phyloP scores from a whole-genome alignment of 2,797 vertebrate species.

The Helostoma temminkii region DNA sequence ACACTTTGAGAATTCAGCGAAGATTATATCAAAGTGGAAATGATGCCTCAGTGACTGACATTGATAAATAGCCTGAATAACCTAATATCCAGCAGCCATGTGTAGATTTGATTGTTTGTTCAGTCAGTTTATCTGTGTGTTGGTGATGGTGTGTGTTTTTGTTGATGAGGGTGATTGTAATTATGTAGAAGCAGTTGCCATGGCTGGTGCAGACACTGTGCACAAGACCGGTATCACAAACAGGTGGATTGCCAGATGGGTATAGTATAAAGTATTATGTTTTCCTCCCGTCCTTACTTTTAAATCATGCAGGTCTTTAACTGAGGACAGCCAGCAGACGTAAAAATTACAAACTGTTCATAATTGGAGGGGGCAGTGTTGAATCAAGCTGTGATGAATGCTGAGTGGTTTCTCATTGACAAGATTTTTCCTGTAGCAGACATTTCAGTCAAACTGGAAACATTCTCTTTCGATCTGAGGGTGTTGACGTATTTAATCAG shows the following conservation, averaged over 20 bases:
- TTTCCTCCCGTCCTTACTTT: constrained; percentile 31
- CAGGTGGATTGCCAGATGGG: constrained; percentile 60
- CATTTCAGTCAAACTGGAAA: constrained; percentile 21
- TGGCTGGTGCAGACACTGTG: constrained; percentile 30
- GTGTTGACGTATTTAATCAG: constrained; percentile 13
- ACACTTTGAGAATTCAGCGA: constrained; percentile 2
- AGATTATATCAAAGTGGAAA: constrained; percentile 16
- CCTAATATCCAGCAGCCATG: constrained; percentile 29
- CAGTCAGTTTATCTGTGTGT: not conserved
- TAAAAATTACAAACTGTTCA: constrained; percentile 18
- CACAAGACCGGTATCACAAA: constrained; percentile 30
- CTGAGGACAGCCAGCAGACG: constrained; percentile 35
- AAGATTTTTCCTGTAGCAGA: too few species aligned
- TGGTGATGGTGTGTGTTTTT: not conserved
- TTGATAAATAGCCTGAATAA: constrained; percentile 32
- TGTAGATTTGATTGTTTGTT: constrained; percentile 34
- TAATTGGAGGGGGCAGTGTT: constrained; percentile 3
- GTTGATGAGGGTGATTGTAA: constrained; percentile 33
- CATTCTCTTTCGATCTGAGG: not conserved
- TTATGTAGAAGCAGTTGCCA: constrained; percentile 18
- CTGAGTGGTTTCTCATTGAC: too few species aligned
- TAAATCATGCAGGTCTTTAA: constrained; percentile 25
- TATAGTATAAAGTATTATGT: constrained; percentile 47
- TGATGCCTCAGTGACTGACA: constrained; percentile 6
- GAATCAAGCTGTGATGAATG: constrained; percentile 11